Evolutionary conservation across 2,888 invertebrate species (phyloP).

Genomic region (Choreutis nemorana): DNA sequence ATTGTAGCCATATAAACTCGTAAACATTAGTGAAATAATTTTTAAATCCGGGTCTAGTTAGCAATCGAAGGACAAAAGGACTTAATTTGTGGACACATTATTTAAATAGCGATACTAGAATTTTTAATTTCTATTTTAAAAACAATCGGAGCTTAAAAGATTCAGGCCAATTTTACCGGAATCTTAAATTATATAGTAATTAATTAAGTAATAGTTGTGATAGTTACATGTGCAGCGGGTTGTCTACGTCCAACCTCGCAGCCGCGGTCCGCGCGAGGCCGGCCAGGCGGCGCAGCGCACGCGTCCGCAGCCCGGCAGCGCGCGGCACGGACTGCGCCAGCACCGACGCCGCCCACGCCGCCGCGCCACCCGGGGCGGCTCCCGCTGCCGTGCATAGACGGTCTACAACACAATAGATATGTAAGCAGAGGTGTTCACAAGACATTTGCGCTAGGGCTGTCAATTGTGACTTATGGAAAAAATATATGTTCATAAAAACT

Average conservation of each 20-base stretch:
- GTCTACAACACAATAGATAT: constrained; percentile 24
- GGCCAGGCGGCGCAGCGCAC: constrained; percentile 38
- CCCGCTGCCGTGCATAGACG: constrained; percentile 43
- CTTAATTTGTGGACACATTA: no score
- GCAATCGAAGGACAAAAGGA: no score
- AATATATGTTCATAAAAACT: constrained; percentile 10
- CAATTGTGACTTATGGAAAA: not conserved
- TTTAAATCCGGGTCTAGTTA: no score
- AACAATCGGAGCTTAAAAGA: no score
- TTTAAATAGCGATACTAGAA: no score
- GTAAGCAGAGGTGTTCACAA: not conserved
- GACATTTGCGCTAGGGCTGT: not conserved
- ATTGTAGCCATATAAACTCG: no score
- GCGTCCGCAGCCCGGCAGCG: constrained; percentile 34
- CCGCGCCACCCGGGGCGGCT: constrained; percentile 28
- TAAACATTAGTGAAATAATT: no score
- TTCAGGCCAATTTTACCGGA: no score
- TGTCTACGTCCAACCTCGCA: constrained; percentile 33
- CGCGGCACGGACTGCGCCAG: constrained; percentile 35
- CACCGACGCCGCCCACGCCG: constrained; percentile 23
- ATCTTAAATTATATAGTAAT: no score
- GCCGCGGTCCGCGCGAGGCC: constrained; percentile 47
- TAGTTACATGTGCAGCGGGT: constrained; percentile 45
- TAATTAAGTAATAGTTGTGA: not conserved
- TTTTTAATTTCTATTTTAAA: no score